Conservation (phyloP, 2,113 vertebrate species). For the Ptyas mucosa region DNA sequence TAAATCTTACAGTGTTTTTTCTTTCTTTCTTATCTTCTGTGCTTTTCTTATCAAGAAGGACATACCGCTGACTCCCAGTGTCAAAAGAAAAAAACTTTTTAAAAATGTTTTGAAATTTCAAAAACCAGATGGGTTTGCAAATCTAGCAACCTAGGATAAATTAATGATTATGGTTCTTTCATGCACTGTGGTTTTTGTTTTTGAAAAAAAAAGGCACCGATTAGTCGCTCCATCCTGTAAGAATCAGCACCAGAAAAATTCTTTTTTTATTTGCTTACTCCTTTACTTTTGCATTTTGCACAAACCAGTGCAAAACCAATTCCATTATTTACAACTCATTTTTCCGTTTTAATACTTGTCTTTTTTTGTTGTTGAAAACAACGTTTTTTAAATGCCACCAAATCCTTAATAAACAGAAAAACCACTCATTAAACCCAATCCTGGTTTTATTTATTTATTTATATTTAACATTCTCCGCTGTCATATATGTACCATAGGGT, state of each 20-base stretch:
- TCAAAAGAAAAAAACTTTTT: neutral
- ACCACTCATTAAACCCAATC: neutral
- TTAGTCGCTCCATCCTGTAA: neutral
- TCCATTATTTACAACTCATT: neutral
- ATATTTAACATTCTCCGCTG: neutral
- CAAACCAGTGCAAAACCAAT: neutral
- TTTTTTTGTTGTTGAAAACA: neutral
- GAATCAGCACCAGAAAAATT: neutral
- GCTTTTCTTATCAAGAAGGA: neutral
- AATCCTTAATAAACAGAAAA: neutral
- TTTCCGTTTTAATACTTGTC: neutral
- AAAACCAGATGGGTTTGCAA: neutral
- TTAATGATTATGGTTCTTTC: neutral
- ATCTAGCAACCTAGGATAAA: neutral
- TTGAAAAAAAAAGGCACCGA: neutral
- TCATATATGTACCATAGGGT: neutral
- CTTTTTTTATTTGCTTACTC: neutral
- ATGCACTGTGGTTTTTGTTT: neutral
- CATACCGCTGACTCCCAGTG: neutral
- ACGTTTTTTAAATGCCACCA: neutral
- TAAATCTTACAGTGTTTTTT: neutral
- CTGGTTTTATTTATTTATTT: neutral
- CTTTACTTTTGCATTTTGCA: neutral
- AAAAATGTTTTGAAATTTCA: neutral
- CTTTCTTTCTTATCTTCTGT: accelerated